These are phyloP conservation scores for Ctena decussata DNA, from an alignment of 2,888 invertebrate genomes.

Conservation along the genomic window DNA sequence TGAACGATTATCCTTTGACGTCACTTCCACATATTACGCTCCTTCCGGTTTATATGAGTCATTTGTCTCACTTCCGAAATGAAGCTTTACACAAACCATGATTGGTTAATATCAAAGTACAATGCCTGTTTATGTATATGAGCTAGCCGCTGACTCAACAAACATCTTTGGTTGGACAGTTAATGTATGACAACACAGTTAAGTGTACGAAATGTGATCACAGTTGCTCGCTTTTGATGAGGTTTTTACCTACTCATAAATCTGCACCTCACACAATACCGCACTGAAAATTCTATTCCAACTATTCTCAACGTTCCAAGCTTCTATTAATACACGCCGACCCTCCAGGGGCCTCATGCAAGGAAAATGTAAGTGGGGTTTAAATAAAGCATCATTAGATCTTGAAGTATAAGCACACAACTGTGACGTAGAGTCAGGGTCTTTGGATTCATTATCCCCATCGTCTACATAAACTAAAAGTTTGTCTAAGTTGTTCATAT, in stretches of 20 bases:
- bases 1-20: no score
- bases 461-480: constrained; percentile 88
- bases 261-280: constrained; percentile 88
- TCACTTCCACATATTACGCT: not conserved
- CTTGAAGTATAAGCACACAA: constrained; percentile 88
- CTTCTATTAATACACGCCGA: constrained; percentile 88
- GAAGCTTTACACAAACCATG: not conserved
- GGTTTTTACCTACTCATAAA: constrained; percentile 82
- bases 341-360: constrained; percentile 87
- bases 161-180: constrained; percentile 12
- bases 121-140: not conserved
- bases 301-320: constrained; percentile 87
- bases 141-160: not conserved
- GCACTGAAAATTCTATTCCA: constrained; percentile 88
- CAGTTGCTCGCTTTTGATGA: constrained; percentile 28
- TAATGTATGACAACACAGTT: not conserved
- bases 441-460: constrained; percentile 73
- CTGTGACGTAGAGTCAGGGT: constrained; percentile 81
- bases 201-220: constrained; percentile 6
- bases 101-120: constrained; percentile 4
- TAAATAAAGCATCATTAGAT: constrained; percentile 88
- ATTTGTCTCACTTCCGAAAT: not conserved
- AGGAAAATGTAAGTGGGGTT: constrained; percentile 87
- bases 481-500: constrained; percentile 88
- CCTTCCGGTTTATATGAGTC: not conserved